Conservation (phyloP, 2,797 vertebrate species). For the Chromobotia macracanthus region DNA sequence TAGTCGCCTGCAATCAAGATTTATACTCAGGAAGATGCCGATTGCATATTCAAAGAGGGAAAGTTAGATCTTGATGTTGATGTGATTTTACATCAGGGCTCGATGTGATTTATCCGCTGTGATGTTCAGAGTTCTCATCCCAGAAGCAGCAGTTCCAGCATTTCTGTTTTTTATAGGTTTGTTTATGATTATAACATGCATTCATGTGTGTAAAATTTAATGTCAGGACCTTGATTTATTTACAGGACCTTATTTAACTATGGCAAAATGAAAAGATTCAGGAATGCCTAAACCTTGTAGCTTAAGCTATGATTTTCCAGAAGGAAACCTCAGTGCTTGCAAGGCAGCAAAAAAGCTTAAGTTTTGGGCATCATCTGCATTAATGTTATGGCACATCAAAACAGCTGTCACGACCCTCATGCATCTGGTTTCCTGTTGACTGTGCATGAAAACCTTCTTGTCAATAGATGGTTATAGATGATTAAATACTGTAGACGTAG, state of each 20-base stretch:
- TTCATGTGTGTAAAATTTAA: background rate
- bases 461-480: no score
- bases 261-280: background rate
- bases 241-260: background rate
- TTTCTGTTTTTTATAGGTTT: slow-evolving; percentile 7
- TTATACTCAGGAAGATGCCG: background rate
- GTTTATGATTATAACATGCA: slow-evolving; percentile 1
- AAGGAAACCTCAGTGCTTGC: slow-evolving; percentile 10
- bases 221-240: background rate
- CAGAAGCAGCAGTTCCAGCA: slow-evolving; percentile 2
- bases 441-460: no score
- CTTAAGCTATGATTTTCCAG: no score
- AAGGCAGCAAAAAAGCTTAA: slow-evolving; percentile 14
- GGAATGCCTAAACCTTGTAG: background rate
- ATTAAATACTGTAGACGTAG: no score
- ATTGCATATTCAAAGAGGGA: slow-evolving; percentile 18
- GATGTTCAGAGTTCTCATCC: slow-evolving; percentile 1
- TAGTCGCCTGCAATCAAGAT: background rate
- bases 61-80: background rate
- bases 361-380: no score
- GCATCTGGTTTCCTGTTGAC: no score
- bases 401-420: no score
- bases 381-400: no score
- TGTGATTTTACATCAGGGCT: slow-evolving; percentile 9
- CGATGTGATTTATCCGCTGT: background rate